Evolutionary conservation across 1,140 invertebrate species (phyloP), one percentile per base, ranked within the genome.

Genomic region (Zaprionus ghesquierei): DNA sequence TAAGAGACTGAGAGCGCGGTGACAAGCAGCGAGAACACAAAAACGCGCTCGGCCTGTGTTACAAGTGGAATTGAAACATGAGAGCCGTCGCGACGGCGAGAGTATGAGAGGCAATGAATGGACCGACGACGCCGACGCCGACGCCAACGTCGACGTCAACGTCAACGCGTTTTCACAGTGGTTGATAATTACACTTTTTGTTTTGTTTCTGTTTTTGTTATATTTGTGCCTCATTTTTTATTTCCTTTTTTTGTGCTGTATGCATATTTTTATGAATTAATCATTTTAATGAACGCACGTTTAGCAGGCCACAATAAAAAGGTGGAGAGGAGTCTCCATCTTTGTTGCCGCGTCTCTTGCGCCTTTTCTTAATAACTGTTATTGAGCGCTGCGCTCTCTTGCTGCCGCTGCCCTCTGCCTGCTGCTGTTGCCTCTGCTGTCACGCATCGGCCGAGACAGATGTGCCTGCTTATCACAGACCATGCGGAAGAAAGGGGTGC

Each of bases 321-420:
- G 60, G 75, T 82, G 70, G 50, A 49, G 46, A n/a, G n/a, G n/a
- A n/a, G n/a, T n/a, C n/a, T 35, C 41, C 64, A 82, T 68, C 75
- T 56, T 69, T 60, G n/a, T 51, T 56, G 38, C 33, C 35, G 35
- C n/a, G 35, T 38, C 35, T 59, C 51, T 44, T 62, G 66, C 33
- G 63, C 51, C 44, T 66, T n/a, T n/a, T 60, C n/a, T 85, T 86
- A 78, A 87, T 79, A 87, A 87, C 82, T 56, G 82, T 87, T 87
- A 87, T 81, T 86, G n/a, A n/a, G 81, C 82, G 79, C 71, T 65
- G 63, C 66, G 58, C 64, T 44, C 62, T 72, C 60, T 69, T 54
- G 27, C 38, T 60, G 31, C n/a, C 31, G 29, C 18, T 27, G 22
- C 23, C 63, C n/a, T 13, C 20, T 29, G 27, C 6, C 35, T 15